Conservation (phyloP, 92 coral and sea anemone species). For the Epizoanthus stellaris region DNA sequence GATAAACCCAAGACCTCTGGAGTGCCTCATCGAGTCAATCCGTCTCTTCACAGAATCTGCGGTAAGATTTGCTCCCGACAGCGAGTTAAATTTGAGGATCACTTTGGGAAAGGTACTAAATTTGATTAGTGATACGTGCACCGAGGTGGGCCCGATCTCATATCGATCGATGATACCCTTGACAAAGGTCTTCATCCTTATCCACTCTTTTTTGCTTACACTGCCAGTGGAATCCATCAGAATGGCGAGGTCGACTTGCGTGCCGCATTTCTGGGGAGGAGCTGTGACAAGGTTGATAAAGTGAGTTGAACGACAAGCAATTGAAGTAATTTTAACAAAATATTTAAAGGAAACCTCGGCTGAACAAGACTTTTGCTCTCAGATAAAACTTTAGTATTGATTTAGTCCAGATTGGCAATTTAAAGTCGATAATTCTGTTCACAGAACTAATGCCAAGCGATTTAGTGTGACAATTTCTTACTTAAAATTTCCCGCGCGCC, state of each 20-base stretch:
- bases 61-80: background rate
- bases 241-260: background rate
- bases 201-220: background rate
- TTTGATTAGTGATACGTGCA: background rate
- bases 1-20: constrained; percentile 2
- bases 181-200: background rate
- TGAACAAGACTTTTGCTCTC: no score
- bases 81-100: background rate
- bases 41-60: background rate
- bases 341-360: no score
- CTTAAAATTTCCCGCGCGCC: no score
- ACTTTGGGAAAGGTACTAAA: background rate
- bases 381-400: no score
- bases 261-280: background rate
- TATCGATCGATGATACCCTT: background rate
- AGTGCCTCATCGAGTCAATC: background rate
- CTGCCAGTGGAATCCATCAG: background rate
- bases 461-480: no score
- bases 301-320: no score
- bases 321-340: no score
- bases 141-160: constrained; percentile 2
- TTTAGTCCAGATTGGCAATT: no score
- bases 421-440: no score
- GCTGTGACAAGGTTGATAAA: no score
- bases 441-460: no score